Conservation (phyloP, 2,888 invertebrate genomes). For the Amitus sp. region DNA sequence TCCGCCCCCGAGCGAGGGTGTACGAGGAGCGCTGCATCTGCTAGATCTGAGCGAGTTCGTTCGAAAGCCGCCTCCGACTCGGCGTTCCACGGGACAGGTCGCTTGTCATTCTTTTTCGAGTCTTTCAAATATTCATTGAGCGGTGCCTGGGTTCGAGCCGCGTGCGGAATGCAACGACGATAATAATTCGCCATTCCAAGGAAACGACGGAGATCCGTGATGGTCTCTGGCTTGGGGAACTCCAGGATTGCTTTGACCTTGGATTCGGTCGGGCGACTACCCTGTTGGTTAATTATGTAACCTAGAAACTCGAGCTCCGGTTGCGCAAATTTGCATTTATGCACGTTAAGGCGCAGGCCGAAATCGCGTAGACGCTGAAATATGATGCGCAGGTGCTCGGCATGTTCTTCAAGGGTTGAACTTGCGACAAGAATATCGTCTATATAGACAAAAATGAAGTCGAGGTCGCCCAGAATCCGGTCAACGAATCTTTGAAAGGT, state of each 20-base stretch:
- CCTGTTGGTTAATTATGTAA: slow-evolving; percentile 9
- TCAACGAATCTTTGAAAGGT: slow-evolving; percentile 11
- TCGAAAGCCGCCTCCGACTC: slow-evolving; percentile 22
- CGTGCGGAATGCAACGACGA: slow-evolving; percentile 10
- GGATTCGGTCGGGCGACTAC: slow-evolving; percentile 1
- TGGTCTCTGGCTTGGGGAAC: slow-evolving; percentile 9
- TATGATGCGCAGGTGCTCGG: slow-evolving; percentile 9
- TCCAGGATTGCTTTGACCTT: slow-evolving; percentile 2
- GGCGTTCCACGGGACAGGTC: slow-evolving; percentile 21
- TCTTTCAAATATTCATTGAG: slow-evolving; percentile 3
- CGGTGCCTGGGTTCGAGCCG: slow-evolving; percentile 9
- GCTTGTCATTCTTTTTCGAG: slow-evolving; percentile 24
- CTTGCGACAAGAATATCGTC: slow-evolving; percentile 29
- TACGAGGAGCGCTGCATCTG: slow-evolving; percentile 18
- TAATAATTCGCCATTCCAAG: slow-evolving; percentile 19
- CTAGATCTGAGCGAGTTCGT: slow-evolving; percentile 12
- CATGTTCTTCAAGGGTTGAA: slow-evolving; percentile 12
- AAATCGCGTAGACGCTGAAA: slow-evolving; percentile 8
- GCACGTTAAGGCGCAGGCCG: slow-evolving; percentile 14
- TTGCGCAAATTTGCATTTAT: slow-evolving; percentile 22
- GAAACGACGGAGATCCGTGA: slow-evolving; percentile 14
- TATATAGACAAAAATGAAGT: slow-evolving; percentile 16
- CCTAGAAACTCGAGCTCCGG: slow-evolving; percentile 19
- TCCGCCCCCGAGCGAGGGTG: slow-evolving; percentile 11
- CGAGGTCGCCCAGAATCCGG: slow-evolving; percentile 9